These are phyloP conservation scores for Agrochola macilenta DNA, from an alignment of 2,888 invertebrate species.

Conservation along the genomic window DNA sequence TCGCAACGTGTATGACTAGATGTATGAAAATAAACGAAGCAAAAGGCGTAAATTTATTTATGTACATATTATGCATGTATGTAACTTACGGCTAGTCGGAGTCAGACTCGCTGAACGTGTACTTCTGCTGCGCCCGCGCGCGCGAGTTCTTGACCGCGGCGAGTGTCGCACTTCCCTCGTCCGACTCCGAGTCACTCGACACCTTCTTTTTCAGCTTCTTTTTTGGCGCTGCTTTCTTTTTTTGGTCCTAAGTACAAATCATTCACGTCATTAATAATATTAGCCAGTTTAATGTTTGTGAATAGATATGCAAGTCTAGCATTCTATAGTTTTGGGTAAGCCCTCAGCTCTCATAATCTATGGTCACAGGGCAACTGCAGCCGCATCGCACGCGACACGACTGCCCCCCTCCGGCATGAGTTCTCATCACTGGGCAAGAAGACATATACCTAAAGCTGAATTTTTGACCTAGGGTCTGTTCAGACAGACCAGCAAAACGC, in stretches of 20 bases:
- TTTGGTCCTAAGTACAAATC: constrained; percentile 72
- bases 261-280: not conserved
- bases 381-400: constrained; percentile 40
- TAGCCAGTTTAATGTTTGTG: not conserved
- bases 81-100: constrained; percentile 73
- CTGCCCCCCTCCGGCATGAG: constrained; percentile 79
- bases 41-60: not conserved
- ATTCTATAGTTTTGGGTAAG: constrained; percentile 36
- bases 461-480: not conserved
- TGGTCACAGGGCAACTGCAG: constrained; percentile 81
- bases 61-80: not conserved
- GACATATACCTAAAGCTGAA: not conserved
- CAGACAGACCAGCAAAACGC: not conserved
- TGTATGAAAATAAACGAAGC: no score
- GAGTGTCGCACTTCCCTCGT: constrained; percentile 48
- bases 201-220: constrained; percentile 84
- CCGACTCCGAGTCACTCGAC: constrained; percentile 78
- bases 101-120: constrained; percentile 85
- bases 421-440: constrained; percentile 82
- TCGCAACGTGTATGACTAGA: no score
- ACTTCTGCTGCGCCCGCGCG: constrained; percentile 80
- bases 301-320: not conserved
- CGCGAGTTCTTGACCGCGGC: constrained; percentile 65
- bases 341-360: constrained; percentile 87
- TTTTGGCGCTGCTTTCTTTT: constrained; percentile 83